These are phyloP conservation scores for Carassius auratus DNA, from an alignment of 2,113 vertebrate species.

Conservation along the genomic window DNA sequence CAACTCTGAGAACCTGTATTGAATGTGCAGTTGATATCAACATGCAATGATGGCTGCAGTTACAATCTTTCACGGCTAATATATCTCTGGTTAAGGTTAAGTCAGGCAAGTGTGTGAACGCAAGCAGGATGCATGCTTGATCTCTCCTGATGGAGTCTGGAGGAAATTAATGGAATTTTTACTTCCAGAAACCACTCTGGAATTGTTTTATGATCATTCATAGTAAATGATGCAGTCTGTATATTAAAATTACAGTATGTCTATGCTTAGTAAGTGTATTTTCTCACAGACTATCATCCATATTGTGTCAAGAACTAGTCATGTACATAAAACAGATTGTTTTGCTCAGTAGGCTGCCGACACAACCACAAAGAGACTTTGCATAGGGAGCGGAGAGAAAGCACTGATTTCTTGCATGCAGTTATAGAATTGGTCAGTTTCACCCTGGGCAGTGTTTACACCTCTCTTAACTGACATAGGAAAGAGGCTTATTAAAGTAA, in stretches of 20 bases:
- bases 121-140: too few species aligned
- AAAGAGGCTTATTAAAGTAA: slow-evolving; percentile 9
- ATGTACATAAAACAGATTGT: not conserved
- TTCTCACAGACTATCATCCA: not conserved
- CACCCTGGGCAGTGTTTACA: slow-evolving; percentile 1
- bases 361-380: not conserved
- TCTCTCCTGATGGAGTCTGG: too few species aligned
- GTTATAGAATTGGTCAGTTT: slow-evolving; percentile 9
- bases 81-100: too few species aligned
- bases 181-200: too few species aligned
- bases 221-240: not conserved
- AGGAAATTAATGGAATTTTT: too few species aligned
- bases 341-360: not conserved
- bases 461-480: not conserved
- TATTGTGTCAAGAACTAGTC: not conserved
- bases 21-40: too few species aligned
- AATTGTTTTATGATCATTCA: too few species aligned
- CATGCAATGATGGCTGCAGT: too few species aligned
- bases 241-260: not conserved
- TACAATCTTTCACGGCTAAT: too few species aligned
- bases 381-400: not conserved
- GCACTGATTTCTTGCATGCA: not conserved
- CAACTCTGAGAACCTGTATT: too few species aligned
- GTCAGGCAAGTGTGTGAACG: too few species aligned
- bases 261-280: not conserved